Conservation (phyloP, 2,113 vertebrate species). For the Podocnemis expansa region DNA sequence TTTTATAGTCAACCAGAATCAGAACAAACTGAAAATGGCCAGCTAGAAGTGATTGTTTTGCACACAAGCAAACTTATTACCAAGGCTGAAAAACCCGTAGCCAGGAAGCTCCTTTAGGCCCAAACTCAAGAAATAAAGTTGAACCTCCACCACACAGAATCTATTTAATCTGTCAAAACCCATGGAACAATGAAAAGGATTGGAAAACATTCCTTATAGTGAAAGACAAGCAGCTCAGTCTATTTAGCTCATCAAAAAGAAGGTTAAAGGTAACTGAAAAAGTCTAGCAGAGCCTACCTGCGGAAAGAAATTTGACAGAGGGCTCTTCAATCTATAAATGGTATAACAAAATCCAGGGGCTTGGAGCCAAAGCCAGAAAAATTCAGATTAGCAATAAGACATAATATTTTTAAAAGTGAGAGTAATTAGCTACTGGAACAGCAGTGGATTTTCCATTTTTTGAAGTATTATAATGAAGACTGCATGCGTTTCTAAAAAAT, state of each 20-base stretch:
- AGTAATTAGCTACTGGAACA: background rate
- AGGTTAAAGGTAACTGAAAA: background rate
- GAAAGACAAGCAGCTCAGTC: background rate
- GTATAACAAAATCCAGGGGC: background rate
- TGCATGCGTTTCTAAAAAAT: background rate
- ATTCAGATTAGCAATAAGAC: background rate
- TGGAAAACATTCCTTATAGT: background rate
- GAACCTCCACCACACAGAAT: background rate
- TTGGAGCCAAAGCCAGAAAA: background rate
- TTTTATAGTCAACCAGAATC: conserved; percentile 8
- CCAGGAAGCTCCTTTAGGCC: background rate
- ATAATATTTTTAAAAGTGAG: accelerated
- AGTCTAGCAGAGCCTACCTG: background rate
- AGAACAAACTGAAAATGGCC: conserved; percentile 1
- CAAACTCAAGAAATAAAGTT: background rate
- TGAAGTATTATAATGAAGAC: background rate
- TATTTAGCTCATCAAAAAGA: background rate
- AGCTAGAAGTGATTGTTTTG: background rate
- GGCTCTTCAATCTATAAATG: background rate
- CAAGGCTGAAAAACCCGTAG: background rate
- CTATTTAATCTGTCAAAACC: background rate
- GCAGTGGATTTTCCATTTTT: background rate
- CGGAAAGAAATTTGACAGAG: background rate
- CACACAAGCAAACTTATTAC: background rate
- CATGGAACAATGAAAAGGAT: background rate